Conservation (phyloP, 35 echinoderm and acorn worm species). For the Diadema setosum region DNA sequence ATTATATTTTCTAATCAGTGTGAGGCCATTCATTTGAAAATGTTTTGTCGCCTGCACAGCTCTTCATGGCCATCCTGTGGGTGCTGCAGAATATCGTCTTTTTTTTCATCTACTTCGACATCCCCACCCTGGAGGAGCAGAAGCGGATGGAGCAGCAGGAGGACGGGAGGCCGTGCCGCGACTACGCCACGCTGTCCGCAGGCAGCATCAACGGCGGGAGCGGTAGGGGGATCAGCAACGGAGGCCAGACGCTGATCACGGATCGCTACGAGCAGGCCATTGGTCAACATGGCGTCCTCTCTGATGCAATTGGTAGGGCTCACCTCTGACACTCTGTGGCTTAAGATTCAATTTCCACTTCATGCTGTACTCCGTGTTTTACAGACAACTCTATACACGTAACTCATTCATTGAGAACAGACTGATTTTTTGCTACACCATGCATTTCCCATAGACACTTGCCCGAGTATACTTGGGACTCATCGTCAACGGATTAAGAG, state of each 20-base stretch:
- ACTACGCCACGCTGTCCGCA: neutral
- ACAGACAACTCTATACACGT: no score
- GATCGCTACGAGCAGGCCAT: neutral
- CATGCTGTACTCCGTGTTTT: no score
- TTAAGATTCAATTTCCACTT: no score
- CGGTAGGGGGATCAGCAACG: neutral
- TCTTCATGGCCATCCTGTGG: slow-evolving; percentile 77
- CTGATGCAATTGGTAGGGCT: neutral
- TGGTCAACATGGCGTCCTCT: neutral
- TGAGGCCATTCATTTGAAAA: no score
- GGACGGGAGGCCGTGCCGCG: neutral
- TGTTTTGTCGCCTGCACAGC: no score
- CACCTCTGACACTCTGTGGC: no score
- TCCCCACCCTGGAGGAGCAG: slow-evolving; percentile 57
- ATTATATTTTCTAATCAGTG: no score
- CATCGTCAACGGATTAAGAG: no score
- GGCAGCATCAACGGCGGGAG: neutral
- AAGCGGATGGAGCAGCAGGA: neutral
- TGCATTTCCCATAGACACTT: no score
- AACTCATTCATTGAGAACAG: no score
- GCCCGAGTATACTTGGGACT: no score
- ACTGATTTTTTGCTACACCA: no score
- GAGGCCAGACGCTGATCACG: neutral
- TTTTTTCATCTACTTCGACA: slow-evolving; percentile 73
- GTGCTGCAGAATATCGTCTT: slow-evolving; percentile 44